Evolutionary conservation across 2,113 vertebrate genomes (phyloP).

Genomic region (Stegastes partitus): DNA sequence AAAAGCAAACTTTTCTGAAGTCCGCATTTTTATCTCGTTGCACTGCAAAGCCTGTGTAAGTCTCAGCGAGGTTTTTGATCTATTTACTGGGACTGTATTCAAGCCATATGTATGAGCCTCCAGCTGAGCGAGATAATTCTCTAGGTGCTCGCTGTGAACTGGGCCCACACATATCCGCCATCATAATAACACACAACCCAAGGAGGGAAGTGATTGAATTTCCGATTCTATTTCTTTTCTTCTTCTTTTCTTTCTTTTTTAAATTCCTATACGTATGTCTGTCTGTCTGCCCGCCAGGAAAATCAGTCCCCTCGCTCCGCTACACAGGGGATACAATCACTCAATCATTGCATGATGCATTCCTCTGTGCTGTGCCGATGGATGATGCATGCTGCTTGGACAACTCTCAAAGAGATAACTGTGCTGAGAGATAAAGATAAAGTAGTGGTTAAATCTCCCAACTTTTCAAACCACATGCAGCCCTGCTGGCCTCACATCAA

Average conservation of each 20-base stretch:
- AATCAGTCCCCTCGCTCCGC: slow-evolving; percentile 32
- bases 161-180: slow-evolving; percentile 43
- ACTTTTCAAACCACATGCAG: slow-evolving; percentile 35
- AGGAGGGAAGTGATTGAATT: slow-evolving; percentile 66
- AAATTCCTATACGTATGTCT: neutral
- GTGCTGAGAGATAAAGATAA: slow-evolving; percentile 38
- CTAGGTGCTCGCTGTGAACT: slow-evolving; percentile 53
- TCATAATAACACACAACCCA: slow-evolving; percentile 42
- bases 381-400: slow-evolving; percentile 56
- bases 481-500: slow-evolving; percentile 43
- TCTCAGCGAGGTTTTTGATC: slow-evolving; percentile 50
- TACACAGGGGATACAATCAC: slow-evolving; percentile 48
- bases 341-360: slow-evolving; percentile 49
- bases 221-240: slow-evolving; percentile 35
- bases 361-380: slow-evolving; percentile 21
- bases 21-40: slow-evolving; percentile 12
- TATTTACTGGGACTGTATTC: slow-evolving; percentile 41
- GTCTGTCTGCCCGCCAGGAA: slow-evolving; percentile 18
- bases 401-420: slow-evolving; percentile 59
- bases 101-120: slow-evolving; percentile 46
- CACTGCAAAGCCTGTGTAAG: slow-evolving; percentile 13
- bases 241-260: slow-evolving; percentile 8
- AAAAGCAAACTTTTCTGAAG: slow-evolving; percentile 8
- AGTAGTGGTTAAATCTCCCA: slow-evolving; percentile 39
- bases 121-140: slow-evolving; percentile 61